Evolutionary conservation across 2,797 vertebrate genomes (phyloP).

Genomic region (Pampus argenteus): DNA sequence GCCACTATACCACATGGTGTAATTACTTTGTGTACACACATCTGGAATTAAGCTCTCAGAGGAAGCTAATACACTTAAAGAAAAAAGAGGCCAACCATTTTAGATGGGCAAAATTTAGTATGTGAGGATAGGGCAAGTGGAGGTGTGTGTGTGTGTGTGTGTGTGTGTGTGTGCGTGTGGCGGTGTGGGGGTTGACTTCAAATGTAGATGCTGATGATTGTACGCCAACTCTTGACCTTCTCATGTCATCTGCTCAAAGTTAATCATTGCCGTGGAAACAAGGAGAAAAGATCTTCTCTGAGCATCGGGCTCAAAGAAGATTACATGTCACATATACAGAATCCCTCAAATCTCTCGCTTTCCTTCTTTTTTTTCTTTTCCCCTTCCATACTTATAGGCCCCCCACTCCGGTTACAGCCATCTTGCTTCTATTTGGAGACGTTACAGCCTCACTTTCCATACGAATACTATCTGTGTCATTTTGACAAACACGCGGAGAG

Average conservation of each 20-base stretch:
- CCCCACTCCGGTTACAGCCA: slow-evolving; percentile 60
- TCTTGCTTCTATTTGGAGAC: slow-evolving; percentile 70
- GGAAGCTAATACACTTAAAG: slow-evolving; percentile 75
- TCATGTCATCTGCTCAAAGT: slow-evolving; percentile 60
- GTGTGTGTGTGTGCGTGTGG: slow-evolving; percentile 3
- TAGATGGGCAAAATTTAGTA: slow-evolving; percentile 68
- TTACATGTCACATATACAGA: slow-evolving; percentile 50
- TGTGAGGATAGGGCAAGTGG: slow-evolving; percentile 69
- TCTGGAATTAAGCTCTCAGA: slow-evolving; percentile 84
- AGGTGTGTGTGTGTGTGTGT: slow-evolving; percentile 9
- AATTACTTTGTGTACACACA: slow-evolving; percentile 88
- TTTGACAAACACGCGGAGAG: slow-evolving; percentile 52
- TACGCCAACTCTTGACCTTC: slow-evolving; percentile 46
- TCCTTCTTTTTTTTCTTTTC: slow-evolving; percentile 41
- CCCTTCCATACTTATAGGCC: slow-evolving; percentile 24
- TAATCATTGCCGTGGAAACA: slow-evolving; percentile 50
- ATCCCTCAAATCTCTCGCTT: slow-evolving; percentile 45
- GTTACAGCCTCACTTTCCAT: slow-evolving; percentile 54
- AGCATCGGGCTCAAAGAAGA: slow-evolving; percentile 47
- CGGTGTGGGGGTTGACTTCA: slow-evolving; percentile 26
- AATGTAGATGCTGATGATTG: slow-evolving; percentile 48
- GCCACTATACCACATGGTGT: slow-evolving; percentile 83
- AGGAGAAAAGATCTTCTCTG: slow-evolving; percentile 48
- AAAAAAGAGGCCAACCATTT: slow-evolving; percentile 62
- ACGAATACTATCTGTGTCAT: slow-evolving; percentile 60